A percentile compares a stretch with the other conserved stretches of the same genome.
phyloP scores from a whole-genome alignment of 2,888 invertebrate species.

The Pristionchus maxplancki region DNA sequence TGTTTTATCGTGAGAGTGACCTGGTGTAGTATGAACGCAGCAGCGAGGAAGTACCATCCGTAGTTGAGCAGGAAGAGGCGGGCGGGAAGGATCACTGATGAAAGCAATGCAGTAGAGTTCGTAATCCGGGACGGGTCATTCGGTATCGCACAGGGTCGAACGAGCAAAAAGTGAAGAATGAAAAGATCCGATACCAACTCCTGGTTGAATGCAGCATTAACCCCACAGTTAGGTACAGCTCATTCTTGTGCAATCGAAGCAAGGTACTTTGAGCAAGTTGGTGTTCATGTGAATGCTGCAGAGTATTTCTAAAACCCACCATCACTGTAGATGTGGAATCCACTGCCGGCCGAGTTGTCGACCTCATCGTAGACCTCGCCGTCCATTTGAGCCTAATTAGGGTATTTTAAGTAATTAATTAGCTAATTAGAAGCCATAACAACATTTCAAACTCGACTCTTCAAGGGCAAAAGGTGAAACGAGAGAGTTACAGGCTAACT shows the following conservation, averaged over 20 bases:
- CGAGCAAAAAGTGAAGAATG: too few relatives aligned
- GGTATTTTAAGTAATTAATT: not conserved
- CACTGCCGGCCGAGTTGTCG: not conserved
- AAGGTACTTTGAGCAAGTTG: too few relatives aligned
- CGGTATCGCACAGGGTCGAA: too few relatives aligned
- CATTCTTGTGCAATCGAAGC: too few relatives aligned
- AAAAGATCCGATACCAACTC: too few relatives aligned
- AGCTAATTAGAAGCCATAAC: not conserved
- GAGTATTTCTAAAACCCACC: too few relatives aligned
- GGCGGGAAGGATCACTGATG: conserved; percentile 15
- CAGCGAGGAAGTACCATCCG: conserved; percentile 22
- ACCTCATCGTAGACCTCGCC: conserved; percentile 35
- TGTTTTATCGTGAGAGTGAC: too few relatives aligned
- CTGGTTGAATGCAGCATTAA: not conserved
- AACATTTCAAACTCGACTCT: not conserved
- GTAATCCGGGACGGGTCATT: too few relatives aligned
- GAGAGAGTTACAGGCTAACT: too few relatives aligned
- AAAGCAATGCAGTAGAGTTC: not conserved
- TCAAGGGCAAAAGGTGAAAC: too few relatives aligned
- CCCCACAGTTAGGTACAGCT: not conserved
- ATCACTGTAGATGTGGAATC: conserved; percentile 21
- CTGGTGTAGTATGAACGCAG: not conserved
- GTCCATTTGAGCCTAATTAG: not conserved
- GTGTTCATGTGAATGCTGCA: too few relatives aligned
- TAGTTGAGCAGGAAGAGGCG: not conserved